Evolutionary conservation across 1,140 invertebrate genomes (phyloP), one percentile per base, ranked within the genome.

Genomic region (Coelopa frigida): DNA sequence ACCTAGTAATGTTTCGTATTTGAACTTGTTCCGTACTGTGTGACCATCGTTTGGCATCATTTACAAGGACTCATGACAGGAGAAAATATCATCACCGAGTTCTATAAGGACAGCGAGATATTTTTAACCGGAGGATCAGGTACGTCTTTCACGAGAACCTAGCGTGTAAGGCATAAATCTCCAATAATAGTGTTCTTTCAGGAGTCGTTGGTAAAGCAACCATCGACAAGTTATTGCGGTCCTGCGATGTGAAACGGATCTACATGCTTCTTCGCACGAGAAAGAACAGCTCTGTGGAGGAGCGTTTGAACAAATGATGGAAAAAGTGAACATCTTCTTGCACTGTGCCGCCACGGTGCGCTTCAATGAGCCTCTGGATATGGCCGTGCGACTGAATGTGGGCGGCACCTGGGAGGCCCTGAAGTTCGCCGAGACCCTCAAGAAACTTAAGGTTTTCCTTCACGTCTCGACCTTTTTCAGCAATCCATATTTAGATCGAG

Each of bases 271-370:
- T 85, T 40, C 68, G 83, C 47, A 70, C 75, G 4, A 83, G 83
- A 56, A 45, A 46, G 23, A 49, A 45, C 32, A 5, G 41, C 3
- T 24, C n/a, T 10, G 14, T 44, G 14, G 70, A 49, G 8, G 21
- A 47, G 22, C 43, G 53, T 27, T 37, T 47, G 24, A 29, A 50
- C 22, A 45, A 48, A 35, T 37, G 12, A 57, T 73, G 0, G 73
- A 83, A 5, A 75, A 80, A 50, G 84, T 95, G 0, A 82, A 86
- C 3, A 73, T 98, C 12, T 80, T 98, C 3, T 95, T 94, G 66
- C 92, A 98, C 63, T 85, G 85, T 2, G 95, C 94, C 1, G 94
- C 95, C 0, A 96, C 89, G 27, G 84, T 98, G 5, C 55, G 61
- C 1, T 68, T 70, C 43, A 83, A 91, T 57, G 93, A 95, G 61